Conservation (phyloP, 1,140 invertebrate species). For the Polyergus mexicanus region DNA sequence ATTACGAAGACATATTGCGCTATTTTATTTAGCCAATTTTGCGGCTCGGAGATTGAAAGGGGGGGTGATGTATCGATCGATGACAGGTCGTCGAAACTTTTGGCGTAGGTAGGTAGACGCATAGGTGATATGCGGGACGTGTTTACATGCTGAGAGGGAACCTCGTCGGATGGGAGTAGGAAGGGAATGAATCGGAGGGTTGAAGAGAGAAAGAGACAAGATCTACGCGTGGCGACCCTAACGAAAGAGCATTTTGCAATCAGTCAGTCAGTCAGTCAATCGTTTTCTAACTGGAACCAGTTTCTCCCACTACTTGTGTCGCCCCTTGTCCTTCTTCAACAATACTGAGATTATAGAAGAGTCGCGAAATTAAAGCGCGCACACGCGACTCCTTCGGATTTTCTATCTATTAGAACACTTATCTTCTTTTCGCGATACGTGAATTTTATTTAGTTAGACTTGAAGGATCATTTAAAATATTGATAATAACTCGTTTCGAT, state of each 20-base stretch:
- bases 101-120: background rate
- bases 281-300: conserved; percentile 68
- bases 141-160: conserved; percentile 5
- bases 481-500: background rate
- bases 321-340: conserved; percentile 31
- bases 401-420: no score
- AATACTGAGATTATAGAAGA: conserved; percentile 70
- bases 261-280: conserved; percentile 79
- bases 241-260: conserved; percentile 51
- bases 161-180: background rate
- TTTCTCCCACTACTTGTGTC: conserved; percentile 32
- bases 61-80: no score
- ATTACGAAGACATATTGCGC: background rate
- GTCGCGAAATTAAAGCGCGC: conserved; percentile 80
- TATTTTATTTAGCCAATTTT: no score
- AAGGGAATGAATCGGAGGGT: conserved; percentile 45
- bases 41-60: no score
- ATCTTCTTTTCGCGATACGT: no score
- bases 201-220: background rate
- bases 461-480: background rate
- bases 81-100: conserved; percentile 3
- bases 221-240: conserved; percentile 20
- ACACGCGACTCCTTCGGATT: conserved; percentile 73
- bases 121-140: conserved; percentile 18
- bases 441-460: background rate